phyloP scores from a whole-genome alignment of 2,113 vertebrate species.

The Polypterus senegalus region DNA sequence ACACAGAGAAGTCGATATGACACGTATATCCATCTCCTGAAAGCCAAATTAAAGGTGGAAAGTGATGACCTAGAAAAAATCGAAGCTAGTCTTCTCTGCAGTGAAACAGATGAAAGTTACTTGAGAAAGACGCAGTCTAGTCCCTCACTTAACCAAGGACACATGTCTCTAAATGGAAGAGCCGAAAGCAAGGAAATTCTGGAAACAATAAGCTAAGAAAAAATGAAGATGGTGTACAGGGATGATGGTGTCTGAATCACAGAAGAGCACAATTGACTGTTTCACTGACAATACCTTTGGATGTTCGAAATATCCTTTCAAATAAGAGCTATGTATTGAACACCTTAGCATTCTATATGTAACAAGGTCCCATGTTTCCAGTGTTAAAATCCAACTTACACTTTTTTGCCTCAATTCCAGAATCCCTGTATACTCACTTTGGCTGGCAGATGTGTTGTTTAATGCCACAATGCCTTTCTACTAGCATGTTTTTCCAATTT shows the following conservation, averaged over 20 bases:
- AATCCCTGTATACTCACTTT: too few relatives aligned
- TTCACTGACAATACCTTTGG: too few relatives aligned
- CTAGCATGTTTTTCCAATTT: too few relatives aligned
- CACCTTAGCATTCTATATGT: too few relatives aligned
- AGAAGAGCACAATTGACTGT: constrained; percentile 3
- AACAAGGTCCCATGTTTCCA: too few relatives aligned
- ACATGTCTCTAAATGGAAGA: constrained; percentile 55
- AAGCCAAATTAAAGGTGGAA: constrained; percentile 70
- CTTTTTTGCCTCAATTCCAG: too few relatives aligned
- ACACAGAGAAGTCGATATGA: constrained; percentile 87
- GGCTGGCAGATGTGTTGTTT: too few relatives aligned
- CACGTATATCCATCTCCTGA: constrained; percentile 79
- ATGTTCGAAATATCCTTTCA: too few relatives aligned
- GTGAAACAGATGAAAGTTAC: constrained; percentile 58
- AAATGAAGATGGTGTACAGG: neutral
- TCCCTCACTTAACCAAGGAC: constrained; percentile 78
- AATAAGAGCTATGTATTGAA: too few relatives aligned
- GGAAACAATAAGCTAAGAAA: constrained; percentile 58
- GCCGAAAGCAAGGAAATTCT: constrained; percentile 34
- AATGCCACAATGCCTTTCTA: too few relatives aligned
- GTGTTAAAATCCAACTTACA: too few relatives aligned
- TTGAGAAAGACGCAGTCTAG: constrained; percentile 88
- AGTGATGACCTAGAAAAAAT: constrained; percentile 89
- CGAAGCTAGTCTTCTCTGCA: constrained; percentile 66
- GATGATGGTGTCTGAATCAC: neutral